Evolutionary conservation across 2,888 invertebrate genomes (phyloP).

Genomic region (Lepidocyrtinus sp.): DNA sequence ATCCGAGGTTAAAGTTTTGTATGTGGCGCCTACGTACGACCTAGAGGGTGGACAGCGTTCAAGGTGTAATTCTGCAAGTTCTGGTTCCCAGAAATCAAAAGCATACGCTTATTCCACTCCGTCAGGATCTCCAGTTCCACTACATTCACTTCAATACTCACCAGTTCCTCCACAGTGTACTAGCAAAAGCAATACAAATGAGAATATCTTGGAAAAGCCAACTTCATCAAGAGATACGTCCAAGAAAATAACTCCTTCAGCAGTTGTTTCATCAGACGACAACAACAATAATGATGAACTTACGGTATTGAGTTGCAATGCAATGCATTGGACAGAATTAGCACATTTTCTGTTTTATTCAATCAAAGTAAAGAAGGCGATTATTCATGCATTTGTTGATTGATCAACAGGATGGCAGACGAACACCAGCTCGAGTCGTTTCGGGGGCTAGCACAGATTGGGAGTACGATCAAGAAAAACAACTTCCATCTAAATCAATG

Average conservation of each 20-base stretch:
- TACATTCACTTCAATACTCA: constrained; percentile 8
- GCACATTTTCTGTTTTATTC: too few species aligned
- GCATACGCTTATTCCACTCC: constrained; percentile 27
- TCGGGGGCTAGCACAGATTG: constrained; percentile 49
- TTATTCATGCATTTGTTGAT: too few species aligned
- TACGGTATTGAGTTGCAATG: too few species aligned
- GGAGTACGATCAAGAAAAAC: constrained; percentile 44
- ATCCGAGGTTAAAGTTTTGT: background rate
- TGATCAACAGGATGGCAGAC: constrained; percentile 23
- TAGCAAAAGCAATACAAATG: background rate
- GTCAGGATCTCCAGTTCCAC: constrained; percentile 3
- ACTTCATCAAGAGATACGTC: background rate
- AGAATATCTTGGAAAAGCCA: background rate
- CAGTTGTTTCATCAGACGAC: constrained; percentile 4
- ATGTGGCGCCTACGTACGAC: background rate
- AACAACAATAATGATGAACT: constrained; percentile 7
- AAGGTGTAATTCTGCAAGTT: background rate
- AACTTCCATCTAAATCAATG: constrained; percentile 11
- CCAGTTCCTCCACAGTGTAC: constrained; percentile 9
- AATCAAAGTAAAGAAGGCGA: too few species aligned
- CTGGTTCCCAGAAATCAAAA: constrained; percentile 4
- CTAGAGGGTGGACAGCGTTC: background rate
- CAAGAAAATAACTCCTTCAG: background rate
- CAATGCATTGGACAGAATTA: too few species aligned
- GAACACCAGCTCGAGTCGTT: constrained; percentile 11